Percentiles rank a stretch among this genome's conserved stretches.
These are phyloP conservation scores for Ctenopoma multispine DNA, from an alignment of 2,797 vertebrate species.

Conservation along the genomic window DNA sequence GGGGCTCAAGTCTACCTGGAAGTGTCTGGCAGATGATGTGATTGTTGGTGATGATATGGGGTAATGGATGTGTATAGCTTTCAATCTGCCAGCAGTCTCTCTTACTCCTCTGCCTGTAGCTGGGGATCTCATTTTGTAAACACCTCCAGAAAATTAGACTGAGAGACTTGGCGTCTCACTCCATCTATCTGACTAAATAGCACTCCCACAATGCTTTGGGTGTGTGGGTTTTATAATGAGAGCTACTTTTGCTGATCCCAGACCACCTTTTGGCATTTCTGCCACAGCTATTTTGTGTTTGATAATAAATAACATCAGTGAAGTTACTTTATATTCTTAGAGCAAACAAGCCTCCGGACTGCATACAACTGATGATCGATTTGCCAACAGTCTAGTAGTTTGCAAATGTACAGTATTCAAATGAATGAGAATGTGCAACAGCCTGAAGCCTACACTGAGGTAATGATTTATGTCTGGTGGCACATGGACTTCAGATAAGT, in stretches of 20 bases:
- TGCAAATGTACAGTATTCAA: constrained; percentile 77
- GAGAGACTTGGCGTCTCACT: constrained; percentile 32
- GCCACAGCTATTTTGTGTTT: constrained; percentile 53
- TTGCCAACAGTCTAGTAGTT: constrained; percentile 65
- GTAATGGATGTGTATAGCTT: constrained; percentile 74
- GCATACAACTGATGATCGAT: constrained; percentile 75
- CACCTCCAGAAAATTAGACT: constrained; percentile 52
- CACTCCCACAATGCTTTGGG: constrained; percentile 48
- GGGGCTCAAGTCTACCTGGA: constrained; percentile 61
- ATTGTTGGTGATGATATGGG: constrained; percentile 75
- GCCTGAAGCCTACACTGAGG: constrained; percentile 69
- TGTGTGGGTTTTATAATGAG: constrained; percentile 60
- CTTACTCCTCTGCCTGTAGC: constrained; percentile 46
- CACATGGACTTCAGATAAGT: constrained; percentile 71
- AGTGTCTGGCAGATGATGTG: constrained; percentile 75
- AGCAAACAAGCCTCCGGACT: constrained; percentile 69
- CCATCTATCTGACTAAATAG: constrained; percentile 52
- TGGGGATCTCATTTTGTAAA: constrained; percentile 59
- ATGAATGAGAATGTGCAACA: constrained; percentile 75
- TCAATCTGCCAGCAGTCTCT: constrained; percentile 57
- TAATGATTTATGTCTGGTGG: constrained; percentile 77
- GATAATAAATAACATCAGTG: constrained; percentile 65
- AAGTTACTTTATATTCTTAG: constrained; percentile 73
- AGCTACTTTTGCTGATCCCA: constrained; percentile 59
- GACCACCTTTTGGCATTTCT: constrained; percentile 74